A percentile compares a stretch with the other conserved stretches of the same genome.
These are phyloP conservation scores for Drosophila murphyi DNA, from an alignment of 1,140 invertebrate species.

Conservation along the genomic window DNA sequence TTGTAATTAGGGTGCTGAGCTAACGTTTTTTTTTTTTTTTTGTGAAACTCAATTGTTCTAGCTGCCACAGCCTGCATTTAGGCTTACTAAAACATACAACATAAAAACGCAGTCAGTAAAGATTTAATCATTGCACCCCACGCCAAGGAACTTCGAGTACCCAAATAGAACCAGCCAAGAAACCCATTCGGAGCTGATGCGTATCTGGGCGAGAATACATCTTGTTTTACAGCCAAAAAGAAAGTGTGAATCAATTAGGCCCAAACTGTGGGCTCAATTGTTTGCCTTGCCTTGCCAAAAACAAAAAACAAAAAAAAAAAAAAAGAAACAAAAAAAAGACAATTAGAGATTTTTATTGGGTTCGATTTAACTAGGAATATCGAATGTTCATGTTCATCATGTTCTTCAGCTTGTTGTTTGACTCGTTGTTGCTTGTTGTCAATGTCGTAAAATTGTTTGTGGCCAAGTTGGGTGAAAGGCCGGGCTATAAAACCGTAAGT, in stretches of 20 bases:
- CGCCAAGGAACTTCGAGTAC: not conserved
- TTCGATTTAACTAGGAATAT: constrained; percentile 65
- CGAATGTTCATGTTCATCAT: constrained; percentile 16
- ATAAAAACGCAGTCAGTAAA: constrained; percentile 42
- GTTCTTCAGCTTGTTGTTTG: constrained; percentile 25
- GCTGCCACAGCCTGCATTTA: no score
- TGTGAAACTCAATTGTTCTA: no score
- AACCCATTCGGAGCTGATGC: constrained; percentile 22
- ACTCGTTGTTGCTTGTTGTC: constrained; percentile 48
- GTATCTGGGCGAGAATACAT: constrained; percentile 51
- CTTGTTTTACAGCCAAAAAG: constrained; percentile 79
- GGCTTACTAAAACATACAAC: no score
- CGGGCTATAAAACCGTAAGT: constrained; percentile 63
- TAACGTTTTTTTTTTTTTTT: not conserved
- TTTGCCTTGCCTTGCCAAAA: constrained; percentile 75
- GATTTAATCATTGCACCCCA: constrained; percentile 63
- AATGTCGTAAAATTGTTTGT: constrained; percentile 73
- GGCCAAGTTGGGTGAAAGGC: constrained; percentile 68
- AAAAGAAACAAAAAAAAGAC: constrained; percentile 53
- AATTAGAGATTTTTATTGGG: constrained; percentile 74
- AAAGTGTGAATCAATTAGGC: constrained; percentile 82
- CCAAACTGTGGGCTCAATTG: constrained; percentile 61
- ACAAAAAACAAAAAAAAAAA: constrained; percentile 56
- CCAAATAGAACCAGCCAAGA: constrained; percentile 23
- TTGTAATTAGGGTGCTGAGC: constrained; percentile 28